Evolutionary conservation across 1,140 invertebrate species (phyloP).

Genomic region (Zaprionus ornatus): DNA sequence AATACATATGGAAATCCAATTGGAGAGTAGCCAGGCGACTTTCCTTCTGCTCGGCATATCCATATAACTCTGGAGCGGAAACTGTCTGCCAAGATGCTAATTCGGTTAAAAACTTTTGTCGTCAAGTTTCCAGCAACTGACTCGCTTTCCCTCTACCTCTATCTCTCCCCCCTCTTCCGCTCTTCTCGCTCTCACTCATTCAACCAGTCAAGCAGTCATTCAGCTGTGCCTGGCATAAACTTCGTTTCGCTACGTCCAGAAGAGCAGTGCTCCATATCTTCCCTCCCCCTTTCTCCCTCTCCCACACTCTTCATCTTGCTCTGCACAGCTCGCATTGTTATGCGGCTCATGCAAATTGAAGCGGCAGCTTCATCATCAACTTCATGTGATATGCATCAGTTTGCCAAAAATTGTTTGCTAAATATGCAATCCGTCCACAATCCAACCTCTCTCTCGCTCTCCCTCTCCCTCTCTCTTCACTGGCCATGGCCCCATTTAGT

Average conservation of each 20-base stretch:
- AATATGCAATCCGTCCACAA: slow-evolving; percentile 50
- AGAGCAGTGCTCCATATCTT: not conserved
- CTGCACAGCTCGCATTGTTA: slow-evolving; percentile 56
- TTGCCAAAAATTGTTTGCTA: slow-evolving; percentile 59
- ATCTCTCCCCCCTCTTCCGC: not conserved
- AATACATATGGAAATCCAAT: slow-evolving; percentile 75
- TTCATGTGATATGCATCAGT: slow-evolving; percentile 74
- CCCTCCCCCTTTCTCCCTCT: not conserved
- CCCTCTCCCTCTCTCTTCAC: not conserved
- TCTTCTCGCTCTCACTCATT: slow-evolving; percentile 31
- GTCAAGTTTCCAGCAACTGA: slow-evolving; percentile 67
- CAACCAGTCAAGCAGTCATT: slow-evolving; percentile 10
- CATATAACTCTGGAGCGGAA: slow-evolving; percentile 33
- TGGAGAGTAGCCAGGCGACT: slow-evolving; percentile 9
- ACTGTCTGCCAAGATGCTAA: slow-evolving; percentile 80
- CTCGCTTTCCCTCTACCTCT: not conserved
- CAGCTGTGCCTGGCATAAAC: slow-evolving; percentile 51
- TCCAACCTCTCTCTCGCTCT: not conserved
- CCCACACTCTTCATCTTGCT: not conserved
- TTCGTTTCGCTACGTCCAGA: slow-evolving; percentile 49
- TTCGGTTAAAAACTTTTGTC: slow-evolving; percentile 80
- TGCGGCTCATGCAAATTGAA: slow-evolving; percentile 72
- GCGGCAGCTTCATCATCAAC: slow-evolving; percentile 49
- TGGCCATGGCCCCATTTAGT: slow-evolving; percentile 8
- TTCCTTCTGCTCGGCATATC: slow-evolving; percentile 3